Conservation (phyloP, 2,797 vertebrate species). For the Sebastes flavidus region DNA sequence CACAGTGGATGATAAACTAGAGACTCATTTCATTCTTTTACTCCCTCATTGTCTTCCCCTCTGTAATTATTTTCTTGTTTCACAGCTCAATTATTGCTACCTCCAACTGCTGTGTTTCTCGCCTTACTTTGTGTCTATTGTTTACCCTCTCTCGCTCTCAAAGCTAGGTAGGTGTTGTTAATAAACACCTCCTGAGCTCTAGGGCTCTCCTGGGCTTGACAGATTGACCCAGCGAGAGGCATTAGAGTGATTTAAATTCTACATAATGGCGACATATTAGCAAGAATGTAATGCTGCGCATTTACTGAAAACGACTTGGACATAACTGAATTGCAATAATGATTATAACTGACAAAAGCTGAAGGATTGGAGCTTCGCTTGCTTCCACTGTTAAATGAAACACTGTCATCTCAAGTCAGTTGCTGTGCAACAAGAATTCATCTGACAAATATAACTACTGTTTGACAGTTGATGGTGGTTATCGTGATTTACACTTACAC, state of each 20-base stretch:
- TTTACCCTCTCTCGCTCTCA: neutral
- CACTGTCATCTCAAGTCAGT: neutral
- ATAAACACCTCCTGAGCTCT: slow-evolving; percentile 46
- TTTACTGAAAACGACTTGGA: slow-evolving; percentile 37
- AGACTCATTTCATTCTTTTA: slow-evolving; percentile 43
- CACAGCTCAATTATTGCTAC: slow-evolving; percentile 25
- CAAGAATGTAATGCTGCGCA: slow-evolving; percentile 15
- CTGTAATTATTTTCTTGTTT: slow-evolving; percentile 44
- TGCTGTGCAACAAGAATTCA: neutral
- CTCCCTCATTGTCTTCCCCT: neutral
- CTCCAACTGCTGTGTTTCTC: slow-evolving; percentile 11
- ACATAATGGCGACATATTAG: slow-evolving; percentile 36
- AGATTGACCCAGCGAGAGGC: slow-evolving; percentile 49
- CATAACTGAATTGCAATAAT: slow-evolving; percentile 24
- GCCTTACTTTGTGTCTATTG: neutral
- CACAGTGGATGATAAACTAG: slow-evolving; percentile 27
- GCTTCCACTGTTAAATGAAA: slow-evolving; percentile 1
- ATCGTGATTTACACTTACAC: neutral
- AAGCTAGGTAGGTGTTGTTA: slow-evolving; percentile 24
- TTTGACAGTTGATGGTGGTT: neutral
- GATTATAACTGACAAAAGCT: slow-evolving; percentile 26
- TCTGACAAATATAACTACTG: neutral
- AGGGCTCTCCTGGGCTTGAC: slow-evolving; percentile 38
- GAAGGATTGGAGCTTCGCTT: slow-evolving; percentile 1
- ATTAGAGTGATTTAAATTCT: slow-evolving; percentile 53